phyloP scores from a whole-genome alignment of 2,888 invertebrate genomes.

The Lepidonotus clava region DNA sequence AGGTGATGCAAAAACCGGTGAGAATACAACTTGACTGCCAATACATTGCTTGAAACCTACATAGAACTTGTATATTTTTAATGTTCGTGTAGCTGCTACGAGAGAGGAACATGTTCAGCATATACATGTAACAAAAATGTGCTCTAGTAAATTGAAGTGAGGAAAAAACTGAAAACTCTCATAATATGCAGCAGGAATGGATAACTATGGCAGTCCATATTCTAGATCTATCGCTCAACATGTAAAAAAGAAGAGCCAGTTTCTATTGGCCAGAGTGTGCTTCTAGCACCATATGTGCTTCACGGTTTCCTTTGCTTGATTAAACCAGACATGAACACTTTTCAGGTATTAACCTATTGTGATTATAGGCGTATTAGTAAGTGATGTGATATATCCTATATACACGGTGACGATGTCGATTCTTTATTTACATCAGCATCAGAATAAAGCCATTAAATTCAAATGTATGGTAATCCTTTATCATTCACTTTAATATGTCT shows the following conservation, averaged over 20 bases:
- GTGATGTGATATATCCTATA: conserved; percentile 52
- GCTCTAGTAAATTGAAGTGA: too few relatives aligned
- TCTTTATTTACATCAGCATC: conserved; percentile 41
- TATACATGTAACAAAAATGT: too few relatives aligned
- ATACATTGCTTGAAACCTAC: conserved; percentile 31
- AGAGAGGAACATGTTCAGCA: too few relatives aligned
- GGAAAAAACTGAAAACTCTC: too few relatives aligned
- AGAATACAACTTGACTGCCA: conserved; percentile 35
- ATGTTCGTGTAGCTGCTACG: conserved; percentile 30
- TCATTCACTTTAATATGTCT: too few relatives aligned
- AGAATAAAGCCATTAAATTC: conserved; percentile 9
- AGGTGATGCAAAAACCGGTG: conserved; percentile 31
- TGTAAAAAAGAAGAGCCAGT: background rate
- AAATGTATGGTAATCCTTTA: too few relatives aligned
- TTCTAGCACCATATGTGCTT: conserved; percentile 40
- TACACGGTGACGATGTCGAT: conserved; percentile 42
- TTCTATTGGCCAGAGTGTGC: conserved; percentile 40
- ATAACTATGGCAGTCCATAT: background rate
- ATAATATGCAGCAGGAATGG: too few relatives aligned
- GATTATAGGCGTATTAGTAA: conserved; percentile 50
- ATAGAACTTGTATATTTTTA: conserved; percentile 32
- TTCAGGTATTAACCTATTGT: conserved; percentile 51
- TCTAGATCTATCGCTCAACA: conserved; percentile 44
- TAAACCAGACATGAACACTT: conserved; percentile 43
- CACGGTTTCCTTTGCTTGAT: conserved; percentile 41